phyloP scores from a whole-genome alignment of 2,888 invertebrate species.

The Melolontha melolontha region DNA sequence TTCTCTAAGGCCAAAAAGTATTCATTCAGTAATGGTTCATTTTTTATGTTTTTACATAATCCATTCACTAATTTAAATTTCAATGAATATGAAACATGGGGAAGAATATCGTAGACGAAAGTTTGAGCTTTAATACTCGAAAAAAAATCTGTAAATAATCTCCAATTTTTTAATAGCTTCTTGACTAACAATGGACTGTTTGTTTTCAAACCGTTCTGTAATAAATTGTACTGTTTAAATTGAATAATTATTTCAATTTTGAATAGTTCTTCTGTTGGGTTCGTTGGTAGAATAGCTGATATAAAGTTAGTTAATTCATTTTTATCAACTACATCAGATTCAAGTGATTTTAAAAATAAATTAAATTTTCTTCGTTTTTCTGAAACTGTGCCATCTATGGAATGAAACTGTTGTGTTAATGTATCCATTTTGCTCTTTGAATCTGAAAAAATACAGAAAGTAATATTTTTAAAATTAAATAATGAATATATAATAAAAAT shows the following conservation, averaged over 20 bases:
- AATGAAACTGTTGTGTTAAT: slow-evolving; percentile 30
- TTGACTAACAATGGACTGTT: slow-evolving; percentile 40
- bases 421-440: slow-evolving; percentile 17
- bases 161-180: slow-evolving; percentile 42
- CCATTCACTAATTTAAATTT: slow-evolving; percentile 39
- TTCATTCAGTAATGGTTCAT: slow-evolving; percentile 38
- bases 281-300: slow-evolving; percentile 30
- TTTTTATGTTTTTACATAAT: slow-evolving; percentile 26
- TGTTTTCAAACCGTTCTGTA: slow-evolving; percentile 38
- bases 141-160: slow-evolving; percentile 25
- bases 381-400: slow-evolving; percentile 27
- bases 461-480: too few species aligned
- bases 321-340: background rate
- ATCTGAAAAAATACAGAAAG: too few species aligned
- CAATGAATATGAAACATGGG: slow-evolving; percentile 41
- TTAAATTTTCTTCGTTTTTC: slow-evolving; percentile 40
- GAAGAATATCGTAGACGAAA: slow-evolving; percentile 43
- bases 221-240: slow-evolving; percentile 34
- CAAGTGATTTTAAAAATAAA: slow-evolving; percentile 23
- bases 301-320: slow-evolving; percentile 24
- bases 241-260: slow-evolving; percentile 40
- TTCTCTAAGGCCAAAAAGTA: slow-evolving; percentile 36
- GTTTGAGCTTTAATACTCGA: slow-evolving; percentile 13
- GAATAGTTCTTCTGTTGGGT: slow-evolving; percentile 42
- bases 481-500: too few species aligned